These are phyloP conservation scores for Intellagama lesueurii DNA, from an alignment of 2,797 vertebrate genomes.

Conservation along the genomic window DNA sequence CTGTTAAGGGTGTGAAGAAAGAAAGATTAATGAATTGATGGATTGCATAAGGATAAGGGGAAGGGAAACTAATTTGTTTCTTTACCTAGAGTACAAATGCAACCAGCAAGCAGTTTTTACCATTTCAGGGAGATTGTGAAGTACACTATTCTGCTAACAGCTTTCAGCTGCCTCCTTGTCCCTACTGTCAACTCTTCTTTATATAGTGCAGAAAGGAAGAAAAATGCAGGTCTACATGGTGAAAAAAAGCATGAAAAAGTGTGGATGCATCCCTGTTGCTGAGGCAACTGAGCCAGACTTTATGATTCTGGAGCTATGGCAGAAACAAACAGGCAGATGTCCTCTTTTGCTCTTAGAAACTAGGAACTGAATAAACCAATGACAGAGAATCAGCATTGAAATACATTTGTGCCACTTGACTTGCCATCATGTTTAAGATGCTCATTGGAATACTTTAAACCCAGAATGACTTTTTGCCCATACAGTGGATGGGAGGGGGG, in stretches of 20 bases:
- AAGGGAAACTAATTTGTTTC: constrained; percentile 10
- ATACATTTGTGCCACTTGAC: too few relatives aligned
- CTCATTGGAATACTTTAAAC: too few relatives aligned
- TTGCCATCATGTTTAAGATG: too few relatives aligned
- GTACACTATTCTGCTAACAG: neutral
- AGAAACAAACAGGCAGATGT: too few relatives aligned
- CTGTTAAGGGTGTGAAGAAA: too few relatives aligned
- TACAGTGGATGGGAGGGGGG: too few relatives aligned
- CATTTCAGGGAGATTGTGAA: neutral
- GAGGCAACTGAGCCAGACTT: too few relatives aligned
- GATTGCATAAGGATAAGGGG: neutral
- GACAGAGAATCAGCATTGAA: too few relatives aligned
- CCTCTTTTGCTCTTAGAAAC: too few relatives aligned
- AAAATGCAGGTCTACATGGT: neutral
- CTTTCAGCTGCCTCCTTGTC: neutral
- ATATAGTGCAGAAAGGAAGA: neutral
- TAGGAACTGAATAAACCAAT: too few relatives aligned
- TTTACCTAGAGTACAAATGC: constrained; percentile 1
- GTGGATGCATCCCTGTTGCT: neutral
- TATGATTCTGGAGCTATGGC: too few relatives aligned
- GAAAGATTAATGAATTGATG: neutral
- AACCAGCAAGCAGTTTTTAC: neutral
- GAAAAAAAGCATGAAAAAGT: neutral
- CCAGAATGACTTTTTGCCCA: too few relatives aligned
- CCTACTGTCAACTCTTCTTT: neutral